phyloP scores from a whole-genome alignment of 2,113 vertebrate genomes.

The Ceyx margarethae region DNA sequence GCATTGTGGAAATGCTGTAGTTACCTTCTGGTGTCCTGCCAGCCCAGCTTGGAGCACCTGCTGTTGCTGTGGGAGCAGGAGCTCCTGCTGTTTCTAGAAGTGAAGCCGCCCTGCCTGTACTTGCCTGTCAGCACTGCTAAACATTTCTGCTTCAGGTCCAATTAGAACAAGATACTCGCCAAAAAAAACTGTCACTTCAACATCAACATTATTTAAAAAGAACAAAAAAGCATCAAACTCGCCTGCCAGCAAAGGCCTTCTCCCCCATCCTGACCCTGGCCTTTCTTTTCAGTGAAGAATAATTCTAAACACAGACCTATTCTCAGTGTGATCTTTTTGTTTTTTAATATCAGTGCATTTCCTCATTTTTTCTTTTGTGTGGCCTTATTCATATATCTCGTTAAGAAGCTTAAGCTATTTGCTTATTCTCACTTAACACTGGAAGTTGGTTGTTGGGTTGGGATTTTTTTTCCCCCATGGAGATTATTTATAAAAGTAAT shows the following conservation, averaged over 20 bases:
- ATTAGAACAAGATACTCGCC: background rate
- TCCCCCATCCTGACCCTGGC: no score
- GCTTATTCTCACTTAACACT: background rate
- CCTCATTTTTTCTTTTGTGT: background rate
- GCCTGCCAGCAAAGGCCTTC: background rate
- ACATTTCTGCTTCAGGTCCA: background rate
- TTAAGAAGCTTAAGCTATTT: conserved; percentile 2
- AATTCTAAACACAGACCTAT: background rate
- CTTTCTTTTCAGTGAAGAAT: background rate
- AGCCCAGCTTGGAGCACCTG: background rate
- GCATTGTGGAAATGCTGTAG: background rate
- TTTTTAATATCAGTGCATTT: background rate
- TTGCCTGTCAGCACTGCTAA: conserved; percentile 19
- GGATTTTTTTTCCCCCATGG: background rate
- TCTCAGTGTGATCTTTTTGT: background rate
- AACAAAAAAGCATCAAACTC: background rate
- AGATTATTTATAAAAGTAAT: background rate
- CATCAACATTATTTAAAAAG: background rate
- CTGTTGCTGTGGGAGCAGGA: background rate
- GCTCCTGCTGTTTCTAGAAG: conserved; percentile 3
- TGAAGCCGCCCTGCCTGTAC: background rate
- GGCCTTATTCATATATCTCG: background rate
- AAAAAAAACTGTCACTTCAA: background rate
- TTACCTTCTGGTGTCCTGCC: background rate
- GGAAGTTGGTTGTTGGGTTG: background rate